Evolutionary conservation across 2,888 invertebrate species (phyloP).

Genomic region (Ormyrus rosae): DNA sequence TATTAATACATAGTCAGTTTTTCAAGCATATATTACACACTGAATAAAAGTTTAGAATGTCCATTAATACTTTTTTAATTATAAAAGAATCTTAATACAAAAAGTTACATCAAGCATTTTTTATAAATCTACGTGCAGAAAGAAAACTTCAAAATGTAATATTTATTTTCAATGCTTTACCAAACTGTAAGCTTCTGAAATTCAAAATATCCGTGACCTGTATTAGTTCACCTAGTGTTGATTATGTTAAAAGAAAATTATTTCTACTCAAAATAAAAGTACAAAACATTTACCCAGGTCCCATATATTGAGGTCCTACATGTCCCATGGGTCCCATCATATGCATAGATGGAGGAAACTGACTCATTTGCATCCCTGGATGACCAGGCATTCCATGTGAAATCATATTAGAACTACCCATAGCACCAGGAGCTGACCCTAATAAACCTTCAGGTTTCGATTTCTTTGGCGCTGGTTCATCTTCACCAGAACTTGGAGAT

Average conservation of each 20-base stretch:
- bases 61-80: conserved; percentile 16
- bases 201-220: background rate
- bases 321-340: conserved; percentile 82
- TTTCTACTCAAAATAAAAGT: conserved; percentile 30
- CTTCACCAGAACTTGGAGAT: conserved; percentile 89
- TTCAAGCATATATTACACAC: background rate
- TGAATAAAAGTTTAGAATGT: background rate
- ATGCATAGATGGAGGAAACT: conserved; percentile 79
- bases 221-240: background rate
- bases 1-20: conserved; percentile 11
- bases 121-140: background rate
- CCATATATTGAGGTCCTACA: conserved; percentile 87
- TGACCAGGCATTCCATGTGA: conserved; percentile 78
- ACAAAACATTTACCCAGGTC: conserved; percentile 56
- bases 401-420: conserved; percentile 81
- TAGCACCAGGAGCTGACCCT: conserved; percentile 80
- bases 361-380: conserved; percentile 79
- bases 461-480: conserved; percentile 88
- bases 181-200: conserved; percentile 21
- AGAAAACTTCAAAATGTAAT: background rate
- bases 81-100: background rate
- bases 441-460: conserved; percentile 83
- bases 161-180: background rate
- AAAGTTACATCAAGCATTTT: background rate
- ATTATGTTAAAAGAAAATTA: background rate